Evolutionary conservation across 2,888 invertebrate species (phyloP), one percentile per base, ranked within the genome.

Genomic region (Falcaria lacertinaria): DNA sequence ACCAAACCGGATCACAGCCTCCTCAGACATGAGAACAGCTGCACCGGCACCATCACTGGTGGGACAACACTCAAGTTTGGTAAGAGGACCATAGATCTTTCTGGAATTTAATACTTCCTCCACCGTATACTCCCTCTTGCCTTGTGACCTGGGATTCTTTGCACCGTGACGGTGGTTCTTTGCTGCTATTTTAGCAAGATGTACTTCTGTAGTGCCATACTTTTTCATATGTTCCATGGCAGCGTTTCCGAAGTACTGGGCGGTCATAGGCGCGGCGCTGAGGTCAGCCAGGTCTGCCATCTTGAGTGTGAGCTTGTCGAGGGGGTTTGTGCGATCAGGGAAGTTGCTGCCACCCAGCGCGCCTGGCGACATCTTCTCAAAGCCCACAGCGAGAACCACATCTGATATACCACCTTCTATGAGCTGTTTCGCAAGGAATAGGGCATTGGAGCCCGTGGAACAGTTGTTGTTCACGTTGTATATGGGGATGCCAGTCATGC

Each of bases 401-500:
- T 98, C 95, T 13, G 94, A 93, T 63, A 93, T 90, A 8, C 97
- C 98, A 49, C 95, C 93, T 83, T 97, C 95, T n/a, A 99, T 90
- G 15, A 98, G 91, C 80, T 98, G 97, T 74, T 97, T 97, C 0
- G 94, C 97, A 67, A 99, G 89, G 69, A 94, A 92, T 2, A 99
- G 80, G 0, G 99, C 99, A 42, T 95, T 96, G 0, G 98, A 96
- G 19, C 99, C 99, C 1, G 98, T 98, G 0, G 99, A 95, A 74
- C 99, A 99, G 72, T 98, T 98, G 77, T 99, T 99, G 87, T 99
- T 99, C 11, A 99, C 98, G 83, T 99, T 99, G 86, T 95, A 97
- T 55, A 99, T 94, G 3, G 99, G 99, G 54, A 99, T 98, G 34
- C 98, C 98, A 25, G 96, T 98, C 93, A 98, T 94, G 44, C 98